Conservation (phyloP, 2,888 invertebrate genomes). For the Lobophora halterata region DNA sequence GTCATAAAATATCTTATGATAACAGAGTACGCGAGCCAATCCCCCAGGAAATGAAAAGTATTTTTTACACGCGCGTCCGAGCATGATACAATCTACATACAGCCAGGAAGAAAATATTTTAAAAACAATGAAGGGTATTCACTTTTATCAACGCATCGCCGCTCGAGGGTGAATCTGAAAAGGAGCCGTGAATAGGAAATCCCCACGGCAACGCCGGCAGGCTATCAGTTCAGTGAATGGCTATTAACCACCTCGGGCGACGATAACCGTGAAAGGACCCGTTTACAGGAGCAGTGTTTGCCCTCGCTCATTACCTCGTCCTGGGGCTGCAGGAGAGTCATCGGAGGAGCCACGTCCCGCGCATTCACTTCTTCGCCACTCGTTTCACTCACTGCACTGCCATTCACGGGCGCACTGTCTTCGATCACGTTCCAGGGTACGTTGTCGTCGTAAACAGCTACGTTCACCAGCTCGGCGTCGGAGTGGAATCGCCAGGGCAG, state of each 20-base stretch:
- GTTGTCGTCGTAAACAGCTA: constrained; percentile 75
- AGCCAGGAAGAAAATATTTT: constrained; percentile 64
- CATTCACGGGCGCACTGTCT: constrained; percentile 50
- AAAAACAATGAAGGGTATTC: constrained; percentile 72
- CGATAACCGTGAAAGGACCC: constrained; percentile 68
- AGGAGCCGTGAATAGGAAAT: constrained; percentile 61
- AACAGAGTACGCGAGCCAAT: constrained; percentile 51
- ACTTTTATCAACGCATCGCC: constrained; percentile 75
- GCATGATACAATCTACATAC: constrained; percentile 60
- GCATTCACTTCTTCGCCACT: constrained; percentile 60
- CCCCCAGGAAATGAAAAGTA: constrained; percentile 50
- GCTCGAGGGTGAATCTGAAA: constrained; percentile 64
- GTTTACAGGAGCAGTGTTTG: constrained; percentile 57
- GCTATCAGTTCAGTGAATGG: constrained; percentile 69
- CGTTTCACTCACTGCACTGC: constrained; percentile 72
- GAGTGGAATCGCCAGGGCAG: constrained; percentile 78
- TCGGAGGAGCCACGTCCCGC: constrained; percentile 66
- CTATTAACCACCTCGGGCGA: constrained; percentile 74
- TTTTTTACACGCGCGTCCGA: constrained; percentile 47
- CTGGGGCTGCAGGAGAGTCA: constrained; percentile 67
- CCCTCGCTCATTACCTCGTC: constrained; percentile 68
- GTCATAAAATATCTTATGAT: constrained; percentile 52
- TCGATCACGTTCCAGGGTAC: constrained; percentile 77
- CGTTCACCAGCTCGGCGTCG: constrained; percentile 75
- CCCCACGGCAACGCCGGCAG: constrained; percentile 59